Evolutionary conservation across 2,888 invertebrate genomes (phyloP).

Genomic region (Xestia sexstrigata): DNA sequence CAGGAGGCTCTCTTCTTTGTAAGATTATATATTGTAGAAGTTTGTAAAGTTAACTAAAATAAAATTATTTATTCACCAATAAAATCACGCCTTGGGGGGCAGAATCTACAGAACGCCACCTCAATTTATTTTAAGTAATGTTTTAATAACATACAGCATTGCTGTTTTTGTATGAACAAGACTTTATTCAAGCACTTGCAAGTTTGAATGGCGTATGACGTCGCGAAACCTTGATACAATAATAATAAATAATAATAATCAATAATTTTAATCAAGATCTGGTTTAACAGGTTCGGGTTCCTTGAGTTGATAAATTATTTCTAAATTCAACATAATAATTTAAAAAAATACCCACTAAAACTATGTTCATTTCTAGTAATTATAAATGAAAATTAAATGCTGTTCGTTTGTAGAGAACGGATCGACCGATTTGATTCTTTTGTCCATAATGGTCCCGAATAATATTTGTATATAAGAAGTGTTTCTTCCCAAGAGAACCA

Average conservation of each 20-base stretch:
- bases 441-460: too few relatives aligned
- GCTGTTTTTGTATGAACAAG: constrained; percentile 10
- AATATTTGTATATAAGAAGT: too few relatives aligned
- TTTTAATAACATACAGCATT: not conserved
- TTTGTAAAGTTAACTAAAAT: too few relatives aligned
- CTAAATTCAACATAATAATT: not conserved
- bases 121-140: not conserved
- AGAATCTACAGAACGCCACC: not conserved
- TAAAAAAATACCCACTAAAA: not conserved
- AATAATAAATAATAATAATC: too few relatives aligned
- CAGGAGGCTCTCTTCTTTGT: too few relatives aligned
- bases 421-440: too few relatives aligned
- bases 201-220: constrained; percentile 15
- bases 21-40: too few relatives aligned
- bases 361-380: not conserved
- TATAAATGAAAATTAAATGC: too few relatives aligned
- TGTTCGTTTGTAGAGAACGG: too few relatives aligned
- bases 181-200: constrained; percentile 33
- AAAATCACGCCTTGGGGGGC: not conserved
- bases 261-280: not conserved
- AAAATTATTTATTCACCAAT: not conserved
- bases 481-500: too few relatives aligned
- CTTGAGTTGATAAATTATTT: not conserved
- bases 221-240: constrained; percentile 33
- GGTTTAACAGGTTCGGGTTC: not conserved